A percentile compares a stretch with the other conserved stretches of the same genome.
Evolutionary conservation across 2,888 invertebrate genomes (phyloP).

Genomic region (Euzetes globulus): DNA sequence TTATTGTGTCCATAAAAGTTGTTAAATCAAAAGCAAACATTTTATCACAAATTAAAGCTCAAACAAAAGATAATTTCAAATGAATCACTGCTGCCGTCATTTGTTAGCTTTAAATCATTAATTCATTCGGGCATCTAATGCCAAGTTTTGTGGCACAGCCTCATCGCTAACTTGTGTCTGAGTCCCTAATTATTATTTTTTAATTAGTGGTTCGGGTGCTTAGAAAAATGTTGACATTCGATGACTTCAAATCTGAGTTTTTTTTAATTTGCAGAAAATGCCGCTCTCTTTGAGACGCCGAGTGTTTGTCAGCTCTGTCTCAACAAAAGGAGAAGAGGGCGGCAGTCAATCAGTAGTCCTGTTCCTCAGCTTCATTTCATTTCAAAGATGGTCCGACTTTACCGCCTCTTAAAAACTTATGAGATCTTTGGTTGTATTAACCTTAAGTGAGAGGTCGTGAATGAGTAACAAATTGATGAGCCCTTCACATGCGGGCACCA

Average conservation of each 20-base stretch:
- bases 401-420: conserved; percentile 20
- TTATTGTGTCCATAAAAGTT: conserved; percentile 26
- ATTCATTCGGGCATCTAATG: background rate
- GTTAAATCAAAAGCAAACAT: conserved; percentile 25
- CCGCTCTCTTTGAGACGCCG: conserved; percentile 19
- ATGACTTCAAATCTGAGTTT: conserved; percentile 23
- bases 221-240: conserved; percentile 30
- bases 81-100: conserved; percentile 10
- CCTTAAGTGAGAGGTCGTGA: conserved; percentile 30
- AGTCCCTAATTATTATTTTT: conserved; percentile 5
- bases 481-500: conserved; percentile 35
- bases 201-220: conserved; percentile 11
- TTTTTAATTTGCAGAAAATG: conserved; percentile 22
- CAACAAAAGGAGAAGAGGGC: conserved; percentile 16
- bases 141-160: background rate
- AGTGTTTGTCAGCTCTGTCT: background rate
- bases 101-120: conserved; percentile 5
- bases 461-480: conserved; percentile 31
- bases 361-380: conserved; percentile 24
- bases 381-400: conserved; percentile 21
- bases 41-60: conserved; percentile 19
- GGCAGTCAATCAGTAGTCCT: conserved; percentile 26
- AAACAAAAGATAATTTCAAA: conserved; percentile 2
- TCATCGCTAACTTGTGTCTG: background rate
- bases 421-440: conserved; percentile 28